Evolutionary conservation across 2,888 invertebrate species (phyloP).

Genomic region (Chalcosyrphus nemorum): DNA sequence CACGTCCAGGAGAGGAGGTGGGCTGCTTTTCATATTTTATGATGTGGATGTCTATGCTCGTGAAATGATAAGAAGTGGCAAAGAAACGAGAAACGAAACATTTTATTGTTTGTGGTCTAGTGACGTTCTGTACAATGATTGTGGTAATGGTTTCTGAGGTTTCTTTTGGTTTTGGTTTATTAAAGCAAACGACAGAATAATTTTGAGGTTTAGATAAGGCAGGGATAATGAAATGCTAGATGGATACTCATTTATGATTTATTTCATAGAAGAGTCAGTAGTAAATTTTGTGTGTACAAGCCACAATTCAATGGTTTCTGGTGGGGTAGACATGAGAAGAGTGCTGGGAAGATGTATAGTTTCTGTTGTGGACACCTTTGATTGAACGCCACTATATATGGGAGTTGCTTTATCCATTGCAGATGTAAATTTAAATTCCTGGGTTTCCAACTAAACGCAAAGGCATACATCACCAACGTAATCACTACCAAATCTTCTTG

Average conservation of each 20-base stretch:
- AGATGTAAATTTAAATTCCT: too few relatives aligned
- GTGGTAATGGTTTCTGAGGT: background rate
- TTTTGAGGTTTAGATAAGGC: background rate
- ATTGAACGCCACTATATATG: too few relatives aligned
- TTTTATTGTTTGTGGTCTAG: background rate
- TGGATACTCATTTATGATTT: background rate
- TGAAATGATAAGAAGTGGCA: background rate
- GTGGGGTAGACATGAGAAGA: too few relatives aligned
- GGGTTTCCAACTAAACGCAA: too few relatives aligned
- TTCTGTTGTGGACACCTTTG: too few relatives aligned
- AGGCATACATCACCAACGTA: too few relatives aligned
- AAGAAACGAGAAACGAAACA: background rate
- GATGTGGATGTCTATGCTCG: slow-evolving; percentile 1
- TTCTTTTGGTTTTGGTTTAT: background rate
- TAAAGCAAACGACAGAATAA: too few relatives aligned
- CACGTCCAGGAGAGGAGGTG: background rate
- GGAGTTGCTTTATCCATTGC: too few relatives aligned
- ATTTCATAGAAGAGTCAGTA: background rate
- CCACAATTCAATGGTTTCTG: background rate
- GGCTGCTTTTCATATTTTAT: background rate
- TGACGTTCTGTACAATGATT: background rate
- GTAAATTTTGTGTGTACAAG: background rate
- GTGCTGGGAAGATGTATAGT: too few relatives aligned
- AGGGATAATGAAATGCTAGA: background rate
- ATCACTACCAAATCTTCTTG: too few relatives aligned